phyloP scores from a whole-genome alignment of 2,113 vertebrate species.

The Epinephelus cyanopodus region DNA sequence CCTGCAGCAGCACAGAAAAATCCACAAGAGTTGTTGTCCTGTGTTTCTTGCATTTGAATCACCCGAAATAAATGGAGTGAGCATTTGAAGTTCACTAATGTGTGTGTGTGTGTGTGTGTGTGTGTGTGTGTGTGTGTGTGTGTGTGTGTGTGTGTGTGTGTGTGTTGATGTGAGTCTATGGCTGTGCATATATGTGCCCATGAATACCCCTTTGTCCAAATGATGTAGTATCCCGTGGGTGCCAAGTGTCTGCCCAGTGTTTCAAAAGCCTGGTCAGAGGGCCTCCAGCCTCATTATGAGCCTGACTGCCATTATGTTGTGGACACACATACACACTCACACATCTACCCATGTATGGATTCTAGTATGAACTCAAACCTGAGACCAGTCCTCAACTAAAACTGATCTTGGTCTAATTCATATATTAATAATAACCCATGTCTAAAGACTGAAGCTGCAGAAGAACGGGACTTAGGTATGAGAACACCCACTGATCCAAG shows the following conservation, averaged over 20 bases:
- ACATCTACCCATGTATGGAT: background rate
- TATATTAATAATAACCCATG: background rate
- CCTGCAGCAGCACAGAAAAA: background rate
- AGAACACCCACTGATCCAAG: conserved; percentile 9
- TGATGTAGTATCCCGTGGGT: conserved; percentile 74
- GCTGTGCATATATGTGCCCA: conserved; percentile 50
- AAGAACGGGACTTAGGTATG: background rate
- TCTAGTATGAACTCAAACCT: background rate
- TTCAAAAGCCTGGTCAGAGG: conserved; percentile 60
- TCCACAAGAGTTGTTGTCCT: background rate
- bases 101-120: conserved; percentile 1
- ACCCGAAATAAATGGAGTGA: no score
- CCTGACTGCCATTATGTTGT: conserved; percentile 39
- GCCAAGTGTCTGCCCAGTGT: conserved; percentile 62
- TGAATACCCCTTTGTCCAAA: conserved; percentile 74
- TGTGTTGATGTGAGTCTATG: conserved; percentile 2
- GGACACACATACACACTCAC: conserved; percentile 17
- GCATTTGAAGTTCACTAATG: background rate
- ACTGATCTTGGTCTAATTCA: background rate
- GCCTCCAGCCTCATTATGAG: conserved; percentile 57
- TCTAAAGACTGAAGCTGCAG: background rate
- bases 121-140: background rate
- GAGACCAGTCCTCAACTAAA: background rate
- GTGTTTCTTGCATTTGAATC: no score
- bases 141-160: background rate